Evolutionary conservation across 2,797 vertebrate genomes (phyloP).

Genomic region (Phyllotis vaccarum): DNA sequence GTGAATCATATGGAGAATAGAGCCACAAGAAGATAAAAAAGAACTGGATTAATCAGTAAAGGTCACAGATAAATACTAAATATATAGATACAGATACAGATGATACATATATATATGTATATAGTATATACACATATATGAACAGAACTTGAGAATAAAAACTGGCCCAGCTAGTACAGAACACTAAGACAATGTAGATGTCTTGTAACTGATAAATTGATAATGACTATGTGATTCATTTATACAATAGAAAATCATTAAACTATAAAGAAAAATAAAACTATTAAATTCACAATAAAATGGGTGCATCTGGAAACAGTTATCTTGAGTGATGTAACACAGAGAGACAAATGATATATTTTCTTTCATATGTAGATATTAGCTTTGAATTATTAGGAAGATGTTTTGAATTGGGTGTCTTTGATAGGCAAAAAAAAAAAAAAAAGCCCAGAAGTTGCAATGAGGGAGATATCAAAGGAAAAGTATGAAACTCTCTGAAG

Average conservation of each 20-base stretch:
- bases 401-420: background rate
- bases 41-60: background rate
- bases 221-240: background rate
- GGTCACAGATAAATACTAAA: background rate
- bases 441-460: background rate
- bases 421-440: too few species aligned
- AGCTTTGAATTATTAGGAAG: background rate
- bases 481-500: background rate
- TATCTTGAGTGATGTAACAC: background rate
- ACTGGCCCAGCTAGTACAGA: background rate
- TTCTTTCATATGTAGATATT: background rate
- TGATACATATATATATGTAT: too few species aligned
- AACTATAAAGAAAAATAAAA: background rate
- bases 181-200: too few species aligned
- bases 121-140: too few species aligned
- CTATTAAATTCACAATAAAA: background rate
- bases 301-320: background rate
- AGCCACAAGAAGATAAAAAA: background rate
- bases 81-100: background rate
- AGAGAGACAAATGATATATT: background rate
- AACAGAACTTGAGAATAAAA: background rate
- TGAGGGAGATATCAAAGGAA: background rate
- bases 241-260: background rate
- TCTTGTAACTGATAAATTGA: background rate
- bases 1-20: background rate